Conservation (phyloP, 1,140 invertebrate species). For the Temnothorax longispinosus region DNA sequence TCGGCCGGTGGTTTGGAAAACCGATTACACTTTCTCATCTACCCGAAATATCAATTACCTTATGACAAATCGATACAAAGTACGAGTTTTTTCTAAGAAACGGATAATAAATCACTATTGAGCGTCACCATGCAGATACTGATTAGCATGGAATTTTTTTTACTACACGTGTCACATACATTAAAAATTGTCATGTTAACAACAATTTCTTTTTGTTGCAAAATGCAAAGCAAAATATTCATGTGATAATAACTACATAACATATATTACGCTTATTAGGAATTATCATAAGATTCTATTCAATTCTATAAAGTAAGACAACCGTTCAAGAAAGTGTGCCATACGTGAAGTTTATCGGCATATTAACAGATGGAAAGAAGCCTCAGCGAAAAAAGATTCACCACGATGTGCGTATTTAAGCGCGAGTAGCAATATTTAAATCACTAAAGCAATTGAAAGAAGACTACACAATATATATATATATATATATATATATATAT, state of each 20-base stretch:
- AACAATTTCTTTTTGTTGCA: too few relatives aligned
- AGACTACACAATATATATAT: too few relatives aligned
- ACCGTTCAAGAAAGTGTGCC: constrained; percentile 67
- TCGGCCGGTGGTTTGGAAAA: not conserved
- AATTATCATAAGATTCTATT: constrained; percentile 7
- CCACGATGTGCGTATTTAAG: not conserved
- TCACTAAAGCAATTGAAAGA: not conserved
- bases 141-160: too few relatives aligned
- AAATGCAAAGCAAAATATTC: not conserved
- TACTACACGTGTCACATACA: not conserved
- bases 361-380: constrained; percentile 13
- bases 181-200: not conserved
- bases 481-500: too few relatives aligned
- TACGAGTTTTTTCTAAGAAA: not conserved
- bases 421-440: not conserved
- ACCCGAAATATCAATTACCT: not conserved
- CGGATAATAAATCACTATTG: too few relatives aligned
- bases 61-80: not conserved
- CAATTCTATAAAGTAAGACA: constrained; percentile 67
- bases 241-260: not conserved
- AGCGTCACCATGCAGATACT: too few relatives aligned
- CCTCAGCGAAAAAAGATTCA: not conserved
- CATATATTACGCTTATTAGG: not conserved
- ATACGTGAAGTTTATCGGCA: not conserved
- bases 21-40: not conserved